A percentile compares a stretch with the other conserved stretches of the same genome.
Evolutionary conservation across 2,888 invertebrate genomes (phyloP).

Genomic region (Melieria picta): DNA sequence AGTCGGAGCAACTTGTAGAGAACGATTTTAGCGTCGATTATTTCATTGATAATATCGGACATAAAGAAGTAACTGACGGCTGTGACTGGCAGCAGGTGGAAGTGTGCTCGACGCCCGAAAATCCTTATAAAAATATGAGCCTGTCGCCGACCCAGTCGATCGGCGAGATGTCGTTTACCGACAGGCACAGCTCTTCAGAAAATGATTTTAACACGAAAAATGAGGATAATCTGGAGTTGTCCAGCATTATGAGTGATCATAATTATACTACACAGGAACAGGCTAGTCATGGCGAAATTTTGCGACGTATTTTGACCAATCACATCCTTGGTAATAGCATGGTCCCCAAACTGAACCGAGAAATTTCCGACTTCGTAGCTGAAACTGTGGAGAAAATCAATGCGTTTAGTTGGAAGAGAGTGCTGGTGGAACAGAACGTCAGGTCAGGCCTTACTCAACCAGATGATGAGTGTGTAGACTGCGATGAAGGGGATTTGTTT

Average conservation of each 20-base stretch:
- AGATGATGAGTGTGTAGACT: neutral
- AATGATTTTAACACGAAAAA: constrained; percentile 2
- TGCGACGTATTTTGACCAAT: constrained; percentile 43
- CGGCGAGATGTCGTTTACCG: neutral
- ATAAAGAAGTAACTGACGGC: constrained; percentile 5
- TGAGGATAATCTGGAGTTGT: constrained; percentile 37
- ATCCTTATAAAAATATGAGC: neutral
- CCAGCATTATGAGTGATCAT: constrained; percentile 51
- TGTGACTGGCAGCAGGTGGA: constrained; percentile 6
- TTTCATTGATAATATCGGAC: constrained; percentile 8
- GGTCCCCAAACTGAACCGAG: too few species aligned
- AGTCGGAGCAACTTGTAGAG: constrained; percentile 42
- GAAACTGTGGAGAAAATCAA: constrained; percentile 43
- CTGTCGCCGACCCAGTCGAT: too few species aligned
- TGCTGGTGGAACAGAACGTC: too few species aligned
- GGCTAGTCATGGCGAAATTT: constrained; percentile 15
- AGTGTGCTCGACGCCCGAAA: neutral
- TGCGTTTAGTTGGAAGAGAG: constrained; percentile 19
- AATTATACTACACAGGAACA: constrained; percentile 51
- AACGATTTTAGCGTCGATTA: constrained; percentile 14
- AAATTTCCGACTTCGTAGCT: constrained; percentile 44
- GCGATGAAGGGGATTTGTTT: constrained; percentile 16
- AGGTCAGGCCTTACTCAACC: too few species aligned
- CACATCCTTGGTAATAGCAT: constrained; percentile 41
- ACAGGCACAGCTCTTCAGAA: neutral